A percentile compares a stretch with the other conserved stretches of the same genome.
Evolutionary conservation across 2,113 vertebrate species (phyloP).

Genomic region (Sminthopsis crassicaudata): DNA sequence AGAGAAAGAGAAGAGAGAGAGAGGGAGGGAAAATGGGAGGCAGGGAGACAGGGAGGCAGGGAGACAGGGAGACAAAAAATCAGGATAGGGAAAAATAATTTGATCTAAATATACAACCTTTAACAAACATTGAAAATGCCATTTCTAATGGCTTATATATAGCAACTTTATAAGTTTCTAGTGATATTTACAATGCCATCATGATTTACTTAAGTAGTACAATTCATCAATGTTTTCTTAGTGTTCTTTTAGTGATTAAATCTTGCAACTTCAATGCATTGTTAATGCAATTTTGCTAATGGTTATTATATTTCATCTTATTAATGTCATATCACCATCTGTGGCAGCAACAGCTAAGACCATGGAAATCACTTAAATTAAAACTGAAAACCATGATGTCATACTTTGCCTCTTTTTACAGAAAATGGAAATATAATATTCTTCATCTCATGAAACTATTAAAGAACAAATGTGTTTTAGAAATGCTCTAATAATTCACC

Average conservation of each 20-base stretch:
- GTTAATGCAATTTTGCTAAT: slow-evolving; percentile 71
- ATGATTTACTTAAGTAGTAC: slow-evolving; percentile 74
- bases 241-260: slow-evolving; percentile 51
- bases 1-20: rapidly evolving
- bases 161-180: slow-evolving; percentile 58
- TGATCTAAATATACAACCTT: neutral
- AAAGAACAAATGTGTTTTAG: slow-evolving; percentile 45
- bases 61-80: rapidly evolving
- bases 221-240: slow-evolving; percentile 35
- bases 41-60: no score
- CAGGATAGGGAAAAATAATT: neutral
- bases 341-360: slow-evolving; percentile 46
- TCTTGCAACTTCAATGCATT: slow-evolving; percentile 64
- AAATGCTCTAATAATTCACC: slow-evolving; percentile 46
- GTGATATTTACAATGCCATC: neutral
- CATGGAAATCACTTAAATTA: slow-evolving; percentile 35
- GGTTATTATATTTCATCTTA: slow-evolving; percentile 55
- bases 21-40: rapidly evolving
- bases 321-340: slow-evolving; percentile 56
- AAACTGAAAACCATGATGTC: slow-evolving; percentile 49
- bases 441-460: slow-evolving; percentile 18
- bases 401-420: slow-evolving; percentile 17
- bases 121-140: neutral
- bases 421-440: slow-evolving; percentile 58
- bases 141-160: slow-evolving; percentile 19